Base-by-base conservation (phyloP, 2,797 vertebrate genomes). In the Molothrus ater region DNA sequence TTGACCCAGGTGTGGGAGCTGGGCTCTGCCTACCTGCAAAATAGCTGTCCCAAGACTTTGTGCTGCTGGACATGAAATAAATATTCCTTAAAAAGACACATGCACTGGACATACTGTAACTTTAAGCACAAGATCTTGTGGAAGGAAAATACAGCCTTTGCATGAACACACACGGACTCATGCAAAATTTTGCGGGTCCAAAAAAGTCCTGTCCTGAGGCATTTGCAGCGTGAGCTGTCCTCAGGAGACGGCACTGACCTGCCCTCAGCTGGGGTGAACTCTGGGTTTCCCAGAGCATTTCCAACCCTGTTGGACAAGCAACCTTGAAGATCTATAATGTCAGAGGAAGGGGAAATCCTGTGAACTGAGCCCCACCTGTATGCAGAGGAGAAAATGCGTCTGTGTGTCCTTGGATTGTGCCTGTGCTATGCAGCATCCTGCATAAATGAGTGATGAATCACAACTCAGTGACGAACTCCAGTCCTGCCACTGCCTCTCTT, bases 311-410 rank as follows among this genome's bases (percentile, higher is more conserved):
- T 0, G 3, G 40, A 17, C 53, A 70, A 80, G 59, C 1, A 38
- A 40, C 82, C 87, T 93, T 93, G 87, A 60, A 45, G 29, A 31
- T 68, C 70, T 9, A 1, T 22, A 68, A 29, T 1, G 4, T 24
- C 3, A 72, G 73, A 90, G 93, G 92, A 96, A 94, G 51, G 82
- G 93, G 91, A 96, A 95, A 96, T 96, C 95, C 94, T 96, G 91
- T 79, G 69, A 65, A 83, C 65, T 2, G 43, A 94, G 80, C 92
- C 95, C 93, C 91, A 94, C 93, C 93, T 95, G 60, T 42, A 40
- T 47, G 53, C 65, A 86, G 71, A 68, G 25, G 66, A 74, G 76
- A 83, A 88, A 89, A 83, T 2, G 42, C 14, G 38, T 86, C 20
- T 31, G 1, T 21, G 29, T 0, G 51, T 91, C 90, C 89, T 84